Percentiles rank a stretch among this genome's conserved stretches.
Evolutionary conservation across 1,140 invertebrate genomes (phyloP).

Genomic region (Neomicropteryx cornuta): DNA sequence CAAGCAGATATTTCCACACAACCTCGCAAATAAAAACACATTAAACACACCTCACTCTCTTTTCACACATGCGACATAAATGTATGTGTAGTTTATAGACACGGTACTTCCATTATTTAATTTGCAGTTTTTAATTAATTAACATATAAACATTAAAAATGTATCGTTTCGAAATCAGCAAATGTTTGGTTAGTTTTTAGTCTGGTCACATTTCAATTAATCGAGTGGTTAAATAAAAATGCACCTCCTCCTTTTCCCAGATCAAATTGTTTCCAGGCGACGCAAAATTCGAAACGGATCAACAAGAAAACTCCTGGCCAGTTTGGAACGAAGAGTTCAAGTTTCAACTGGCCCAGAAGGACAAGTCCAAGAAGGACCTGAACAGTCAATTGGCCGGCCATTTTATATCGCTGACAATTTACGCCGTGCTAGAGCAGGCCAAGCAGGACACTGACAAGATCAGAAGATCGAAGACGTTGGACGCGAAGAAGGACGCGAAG

Average conservation of each 20-base stretch:
- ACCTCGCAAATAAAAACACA: no score
- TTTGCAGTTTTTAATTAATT: no score
- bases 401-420: constrained; percentile 62
- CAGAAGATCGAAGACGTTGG: constrained; percentile 27
- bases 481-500: constrained; percentile 35
- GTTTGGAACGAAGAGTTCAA: constrained; percentile 67
- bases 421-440: constrained; percentile 53
- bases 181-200: no score
- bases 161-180: no score
- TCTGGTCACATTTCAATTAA: no score
- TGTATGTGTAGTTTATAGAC: no score
- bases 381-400: constrained; percentile 48
- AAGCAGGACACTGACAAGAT: constrained; percentile 27
- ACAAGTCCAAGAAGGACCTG: constrained; percentile 28
- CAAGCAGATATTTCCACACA: no score
- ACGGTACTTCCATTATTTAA: no score
- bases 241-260: constrained; percentile 38
- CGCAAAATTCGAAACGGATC: constrained; percentile 58
- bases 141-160: no score
- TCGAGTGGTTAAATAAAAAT: no score
- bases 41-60: no score
- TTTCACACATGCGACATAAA: no score
- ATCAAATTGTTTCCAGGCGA: constrained; percentile 62
- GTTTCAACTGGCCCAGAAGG: constrained; percentile 47
- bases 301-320: constrained; percentile 63